These are phyloP conservation scores for Protaetia brevitarsis DNA, from an alignment of 1,140 invertebrate genomes.

Conservation along the genomic window DNA sequence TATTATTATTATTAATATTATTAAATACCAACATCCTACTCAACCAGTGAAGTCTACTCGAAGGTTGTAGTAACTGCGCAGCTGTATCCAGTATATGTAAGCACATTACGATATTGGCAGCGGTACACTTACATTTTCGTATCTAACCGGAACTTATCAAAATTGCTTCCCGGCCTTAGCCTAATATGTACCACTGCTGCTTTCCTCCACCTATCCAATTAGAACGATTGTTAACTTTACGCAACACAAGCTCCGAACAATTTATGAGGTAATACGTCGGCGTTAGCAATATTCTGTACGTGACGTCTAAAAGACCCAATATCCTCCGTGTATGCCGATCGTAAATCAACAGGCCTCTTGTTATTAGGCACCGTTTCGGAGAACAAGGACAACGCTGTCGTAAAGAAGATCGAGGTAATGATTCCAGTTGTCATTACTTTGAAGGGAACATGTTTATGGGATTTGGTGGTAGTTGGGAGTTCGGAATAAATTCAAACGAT, in stretches of 20 bases:
- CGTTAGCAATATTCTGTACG: not conserved
- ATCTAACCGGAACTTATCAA: not conserved
- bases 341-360: not conserved
- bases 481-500: no score
- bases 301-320: not conserved
- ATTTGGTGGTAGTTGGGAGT: no score
- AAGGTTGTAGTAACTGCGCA: no score
- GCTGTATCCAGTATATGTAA: no score
- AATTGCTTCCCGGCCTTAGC: not conserved
- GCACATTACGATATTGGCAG: no score
- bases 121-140: no score
- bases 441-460: not conserved
- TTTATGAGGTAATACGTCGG: not conserved
- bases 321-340: not conserved
- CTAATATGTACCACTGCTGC: no score
- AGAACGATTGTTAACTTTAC: not conserved
- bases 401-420: no score
- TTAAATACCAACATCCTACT: no score
- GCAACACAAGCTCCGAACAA: not conserved
- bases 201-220: not conserved
- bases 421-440: not conserved
- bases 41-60: no score
- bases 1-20: no score
- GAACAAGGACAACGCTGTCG: not conserved
- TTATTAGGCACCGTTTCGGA: not conserved